These are phyloP conservation scores for Eristalis intricaria DNA, from an alignment of 2,888 invertebrate genomes.

Conservation along the genomic window DNA sequence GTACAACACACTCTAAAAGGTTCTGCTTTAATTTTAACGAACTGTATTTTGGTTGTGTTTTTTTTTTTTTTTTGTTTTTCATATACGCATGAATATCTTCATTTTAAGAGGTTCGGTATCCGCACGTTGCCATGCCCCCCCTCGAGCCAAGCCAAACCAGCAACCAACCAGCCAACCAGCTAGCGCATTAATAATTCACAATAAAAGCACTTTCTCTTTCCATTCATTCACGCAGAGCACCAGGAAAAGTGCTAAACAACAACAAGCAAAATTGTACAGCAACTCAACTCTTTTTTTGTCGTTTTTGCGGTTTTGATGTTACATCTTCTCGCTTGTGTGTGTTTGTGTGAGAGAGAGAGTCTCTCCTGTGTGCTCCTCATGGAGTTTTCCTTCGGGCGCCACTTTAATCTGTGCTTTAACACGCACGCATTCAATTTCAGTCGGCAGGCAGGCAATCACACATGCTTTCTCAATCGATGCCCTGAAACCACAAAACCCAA, in stretches of 20 bases:
- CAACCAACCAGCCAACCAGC: neutral
- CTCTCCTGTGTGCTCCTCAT: neutral
- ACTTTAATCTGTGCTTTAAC: slow-evolving; percentile 11
- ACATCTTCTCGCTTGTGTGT: neutral
- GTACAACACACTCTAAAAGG: neutral
- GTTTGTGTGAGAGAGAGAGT: neutral
- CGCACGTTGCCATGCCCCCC: neutral
- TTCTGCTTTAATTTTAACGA: slow-evolving; percentile 8
- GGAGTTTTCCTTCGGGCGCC: neutral
- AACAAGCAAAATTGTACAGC: slow-evolving; percentile 20
- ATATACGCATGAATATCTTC: slow-evolving; percentile 1
- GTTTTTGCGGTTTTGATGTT: slow-evolving; percentile 18
- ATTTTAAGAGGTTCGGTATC: neutral
- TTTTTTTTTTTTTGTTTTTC: neutral
- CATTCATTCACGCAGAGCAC: slow-evolving; percentile 44
- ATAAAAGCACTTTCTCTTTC: slow-evolving; percentile 75
- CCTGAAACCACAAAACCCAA: neutral
- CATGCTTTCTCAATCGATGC: neutral
- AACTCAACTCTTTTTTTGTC: neutral
- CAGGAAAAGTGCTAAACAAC: slow-evolving; percentile 48
- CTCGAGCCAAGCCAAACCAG: neutral
- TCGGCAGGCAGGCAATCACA: neutral
- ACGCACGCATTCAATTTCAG: neutral
- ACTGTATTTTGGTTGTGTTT: neutral
- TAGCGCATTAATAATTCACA: slow-evolving; percentile 57